These are phyloP conservation scores for Caenorhabditis sp. DNA, from an alignment of 2,888 invertebrate species.

Conservation along the genomic window DNA sequence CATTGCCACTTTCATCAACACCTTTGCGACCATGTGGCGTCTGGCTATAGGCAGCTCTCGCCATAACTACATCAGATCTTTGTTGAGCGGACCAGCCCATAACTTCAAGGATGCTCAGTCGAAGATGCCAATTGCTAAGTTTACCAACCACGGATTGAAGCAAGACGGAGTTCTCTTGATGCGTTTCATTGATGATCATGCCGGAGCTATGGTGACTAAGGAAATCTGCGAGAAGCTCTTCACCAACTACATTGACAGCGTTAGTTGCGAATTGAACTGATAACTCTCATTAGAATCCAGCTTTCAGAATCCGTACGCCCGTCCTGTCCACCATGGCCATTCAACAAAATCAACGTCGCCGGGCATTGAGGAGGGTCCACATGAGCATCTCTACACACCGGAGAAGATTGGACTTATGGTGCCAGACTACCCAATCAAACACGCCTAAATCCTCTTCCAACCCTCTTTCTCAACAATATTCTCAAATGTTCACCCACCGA, in stretches of 20 bases:
- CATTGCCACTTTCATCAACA: constrained; percentile 84
- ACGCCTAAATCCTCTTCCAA: constrained; percentile 44
- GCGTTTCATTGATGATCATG: constrained; percentile 82
- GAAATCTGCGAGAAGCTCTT: constrained; percentile 79
- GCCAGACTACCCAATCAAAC: constrained; percentile 68
- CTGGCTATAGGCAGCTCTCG: constrained; percentile 69
- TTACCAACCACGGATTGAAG: constrained; percentile 74
- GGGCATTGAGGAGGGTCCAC: constrained; percentile 70
- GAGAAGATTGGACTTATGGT: constrained; percentile 70
- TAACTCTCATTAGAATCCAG: not conserved
- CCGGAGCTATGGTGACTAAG: constrained; percentile 82
- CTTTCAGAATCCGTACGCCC: constrained; percentile 48
- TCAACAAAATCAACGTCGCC: constrained; percentile 79
- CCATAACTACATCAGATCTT: constrained; percentile 61
- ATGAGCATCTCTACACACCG: constrained; percentile 70
- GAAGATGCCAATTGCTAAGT: constrained; percentile 52
- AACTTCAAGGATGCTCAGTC: constrained; percentile 51
- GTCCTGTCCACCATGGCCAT: constrained; percentile 51
- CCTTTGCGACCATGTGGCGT: constrained; percentile 84
- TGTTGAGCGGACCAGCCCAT: constrained; percentile 52
- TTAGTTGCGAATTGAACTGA: constrained; percentile 30
- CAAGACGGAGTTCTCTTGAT: constrained; percentile 82
- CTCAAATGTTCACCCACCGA: constrained; percentile 49
- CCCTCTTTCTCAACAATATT: constrained; percentile 41
- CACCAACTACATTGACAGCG: constrained; percentile 72